Conservation (phyloP, 2,888 invertebrate genomes). For the Tribolium freemani region DNA sequence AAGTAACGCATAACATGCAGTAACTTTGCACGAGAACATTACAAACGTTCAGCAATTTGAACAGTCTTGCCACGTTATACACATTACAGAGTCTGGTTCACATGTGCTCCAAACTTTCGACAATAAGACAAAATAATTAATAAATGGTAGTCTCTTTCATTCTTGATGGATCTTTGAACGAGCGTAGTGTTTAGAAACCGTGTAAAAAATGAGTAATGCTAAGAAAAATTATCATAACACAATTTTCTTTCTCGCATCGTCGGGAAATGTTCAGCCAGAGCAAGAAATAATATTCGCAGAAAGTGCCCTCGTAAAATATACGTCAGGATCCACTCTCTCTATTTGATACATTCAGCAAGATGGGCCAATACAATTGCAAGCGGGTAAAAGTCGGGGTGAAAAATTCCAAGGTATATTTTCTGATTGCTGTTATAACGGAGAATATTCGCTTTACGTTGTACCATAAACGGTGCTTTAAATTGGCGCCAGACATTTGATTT, state of each 20-base stretch:
- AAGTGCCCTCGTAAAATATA: conserved; percentile 40
- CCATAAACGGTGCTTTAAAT: conserved; percentile 34
- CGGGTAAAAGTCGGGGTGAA: conserved; percentile 16
- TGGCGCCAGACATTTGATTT: conserved; percentile 46
- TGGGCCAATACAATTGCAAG: conserved; percentile 2
- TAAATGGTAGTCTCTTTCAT: neutral
- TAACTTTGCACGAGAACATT: neutral
- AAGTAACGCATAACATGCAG: neutral
- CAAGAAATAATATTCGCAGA: conserved; percentile 45
- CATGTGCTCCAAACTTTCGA: neutral
- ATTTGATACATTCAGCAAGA: conserved; percentile 25
- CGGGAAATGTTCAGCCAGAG: conserved; percentile 41
- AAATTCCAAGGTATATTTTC: conserved; percentile 36
- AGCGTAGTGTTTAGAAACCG: neutral
- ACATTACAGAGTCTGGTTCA: neutral
- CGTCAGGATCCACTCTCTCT: conserved; percentile 33
- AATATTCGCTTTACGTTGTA: conserved; percentile 36
- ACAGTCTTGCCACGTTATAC: neutral
- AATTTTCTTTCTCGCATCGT: conserved; percentile 42
- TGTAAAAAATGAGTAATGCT: conserved; percentile 40
- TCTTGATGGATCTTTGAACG: neutral
- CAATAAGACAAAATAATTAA: neutral
- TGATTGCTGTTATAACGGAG: conserved; percentile 44
- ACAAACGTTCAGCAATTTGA: neutral
- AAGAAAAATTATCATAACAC: conserved; percentile 43